Conservation (phyloP, 1,140 invertebrate species). For the Bathynomus jamesi region DNA sequence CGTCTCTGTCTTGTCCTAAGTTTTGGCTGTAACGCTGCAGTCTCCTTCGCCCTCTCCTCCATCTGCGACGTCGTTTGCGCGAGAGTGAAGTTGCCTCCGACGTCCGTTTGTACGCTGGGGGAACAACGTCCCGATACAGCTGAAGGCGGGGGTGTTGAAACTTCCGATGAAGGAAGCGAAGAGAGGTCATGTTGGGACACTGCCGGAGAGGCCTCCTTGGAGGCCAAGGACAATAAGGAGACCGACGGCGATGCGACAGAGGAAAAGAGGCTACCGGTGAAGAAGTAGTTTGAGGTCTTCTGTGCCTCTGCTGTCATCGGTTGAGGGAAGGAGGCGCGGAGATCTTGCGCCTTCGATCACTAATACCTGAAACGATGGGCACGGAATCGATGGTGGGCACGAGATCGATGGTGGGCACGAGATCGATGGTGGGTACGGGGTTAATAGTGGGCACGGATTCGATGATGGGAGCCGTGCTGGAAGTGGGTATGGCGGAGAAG, state of each 20-base stretch:
- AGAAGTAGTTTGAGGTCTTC: not conserved
- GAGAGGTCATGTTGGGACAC: not conserved
- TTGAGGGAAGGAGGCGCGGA: not conserved
- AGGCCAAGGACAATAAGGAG: not conserved
- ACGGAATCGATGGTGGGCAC: not conserved
- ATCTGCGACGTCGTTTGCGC: not conserved
- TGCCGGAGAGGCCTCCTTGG: not conserved
- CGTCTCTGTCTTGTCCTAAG: not conserved
- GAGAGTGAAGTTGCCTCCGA: not conserved
- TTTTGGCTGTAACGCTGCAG: not conserved
- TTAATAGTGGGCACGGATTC: no score
- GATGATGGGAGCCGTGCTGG: not conserved
- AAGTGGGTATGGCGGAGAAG: not conserved
- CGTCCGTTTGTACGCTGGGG: not conserved
- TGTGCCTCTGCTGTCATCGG: no score
- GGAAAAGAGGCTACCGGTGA: not conserved
- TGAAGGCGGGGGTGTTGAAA: not conserved
- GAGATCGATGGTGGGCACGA: no score
- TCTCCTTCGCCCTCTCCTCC: not conserved
- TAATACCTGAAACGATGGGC: not conserved
- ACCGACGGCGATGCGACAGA: not conserved
- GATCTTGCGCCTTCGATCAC: not conserved
- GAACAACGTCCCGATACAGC: not conserved
- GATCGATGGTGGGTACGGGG: no score
- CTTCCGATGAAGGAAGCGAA: not conserved